Percentiles rank a stretch among this genome's conserved stretches.
These are phyloP conservation scores for Nannoperca australis DNA, from an alignment of 2,797 vertebrate genomes.

Conservation along the genomic window DNA sequence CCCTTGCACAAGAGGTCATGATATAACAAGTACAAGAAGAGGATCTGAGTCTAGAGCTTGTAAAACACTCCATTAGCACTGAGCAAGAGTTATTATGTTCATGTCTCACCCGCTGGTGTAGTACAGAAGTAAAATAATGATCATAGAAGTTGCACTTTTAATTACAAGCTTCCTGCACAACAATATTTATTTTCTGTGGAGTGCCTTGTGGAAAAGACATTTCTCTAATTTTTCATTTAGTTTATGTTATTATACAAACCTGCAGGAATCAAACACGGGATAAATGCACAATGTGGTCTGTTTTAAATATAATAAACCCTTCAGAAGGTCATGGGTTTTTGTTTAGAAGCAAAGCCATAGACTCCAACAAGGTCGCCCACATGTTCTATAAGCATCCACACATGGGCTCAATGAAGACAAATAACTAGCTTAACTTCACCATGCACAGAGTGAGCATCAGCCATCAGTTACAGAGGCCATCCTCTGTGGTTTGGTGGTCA, in stretches of 20 bases:
- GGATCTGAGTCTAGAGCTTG: conserved; percentile 10
- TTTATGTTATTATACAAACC: conserved; percentile 11
- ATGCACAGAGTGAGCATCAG: conserved; percentile 20
- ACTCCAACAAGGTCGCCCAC: conserved; percentile 13
- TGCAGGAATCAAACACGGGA: conserved; percentile 15
- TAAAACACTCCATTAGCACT: conserved; percentile 43
- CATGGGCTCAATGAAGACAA: conserved; percentile 49
- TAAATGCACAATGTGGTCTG: neutral
- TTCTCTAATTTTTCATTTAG: conserved; percentile 12
- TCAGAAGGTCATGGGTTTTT: conserved; percentile 10
- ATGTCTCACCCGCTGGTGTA: conserved; percentile 42
- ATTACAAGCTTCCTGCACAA: conserved; percentile 51
- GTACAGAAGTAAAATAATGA: conserved; percentile 40
- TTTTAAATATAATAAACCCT: conserved; percentile 17
- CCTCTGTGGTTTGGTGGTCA: conserved; percentile 46
- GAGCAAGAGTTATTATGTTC: conserved; percentile 51
- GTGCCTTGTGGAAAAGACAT: neutral
- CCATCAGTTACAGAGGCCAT: conserved; percentile 34
- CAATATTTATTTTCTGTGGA: conserved; percentile 7
- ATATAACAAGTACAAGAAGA: conserved; percentile 26
- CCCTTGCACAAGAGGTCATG: conserved; percentile 1
- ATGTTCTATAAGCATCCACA: conserved; percentile 31
- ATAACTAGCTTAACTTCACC: conserved; percentile 38
- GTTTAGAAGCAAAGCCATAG: neutral
- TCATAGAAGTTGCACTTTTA: conserved; percentile 47